Percentiles rank a stretch among this genome's conserved stretches.
Evolutionary conservation across 2,797 vertebrate genomes (phyloP).

Genomic region (Poeciliopsis infans): DNA sequence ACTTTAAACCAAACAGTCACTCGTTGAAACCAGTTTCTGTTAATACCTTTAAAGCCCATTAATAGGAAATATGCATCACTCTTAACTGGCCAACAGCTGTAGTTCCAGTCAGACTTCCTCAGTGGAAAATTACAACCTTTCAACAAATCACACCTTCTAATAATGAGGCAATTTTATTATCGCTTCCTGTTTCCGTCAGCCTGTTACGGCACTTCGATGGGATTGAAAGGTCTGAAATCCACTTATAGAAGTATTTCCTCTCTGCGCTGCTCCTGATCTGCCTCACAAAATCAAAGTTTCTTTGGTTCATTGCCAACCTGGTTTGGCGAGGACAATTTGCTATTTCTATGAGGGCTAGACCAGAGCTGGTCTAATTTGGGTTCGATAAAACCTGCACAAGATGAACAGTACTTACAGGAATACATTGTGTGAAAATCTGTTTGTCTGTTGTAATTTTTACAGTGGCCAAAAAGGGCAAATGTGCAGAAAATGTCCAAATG

Average conservation of each 20-base stretch:
- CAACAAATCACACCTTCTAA: not conserved
- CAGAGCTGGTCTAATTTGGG: not conserved
- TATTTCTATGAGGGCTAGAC: not conserved
- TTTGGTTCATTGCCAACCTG: not conserved
- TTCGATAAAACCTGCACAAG: not conserved
- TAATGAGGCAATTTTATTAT: not conserved
- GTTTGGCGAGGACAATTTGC: not conserved
- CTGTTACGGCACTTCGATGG: not conserved
- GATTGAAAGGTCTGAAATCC: not conserved
- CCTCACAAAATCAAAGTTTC: not conserved
- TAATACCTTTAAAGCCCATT: not conserved
- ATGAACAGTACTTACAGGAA: not conserved
- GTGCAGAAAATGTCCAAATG: not conserved
- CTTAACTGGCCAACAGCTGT: not conserved
- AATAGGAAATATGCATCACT: not conserved
- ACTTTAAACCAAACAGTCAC: not conserved
- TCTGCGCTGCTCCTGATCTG: not conserved
- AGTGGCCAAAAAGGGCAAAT: not conserved
- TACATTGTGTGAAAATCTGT: not conserved
- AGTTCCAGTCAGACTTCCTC: conserved; percentile 4
- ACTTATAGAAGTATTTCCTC: not conserved
- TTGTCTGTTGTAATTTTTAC: not conserved
- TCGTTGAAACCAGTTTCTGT: not conserved
- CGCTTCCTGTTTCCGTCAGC: not conserved
- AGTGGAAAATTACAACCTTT: not conserved